These are phyloP conservation scores for Araneus ventricosus DNA, from an alignment of 1,140 invertebrate genomes.

Conservation along the genomic window DNA sequence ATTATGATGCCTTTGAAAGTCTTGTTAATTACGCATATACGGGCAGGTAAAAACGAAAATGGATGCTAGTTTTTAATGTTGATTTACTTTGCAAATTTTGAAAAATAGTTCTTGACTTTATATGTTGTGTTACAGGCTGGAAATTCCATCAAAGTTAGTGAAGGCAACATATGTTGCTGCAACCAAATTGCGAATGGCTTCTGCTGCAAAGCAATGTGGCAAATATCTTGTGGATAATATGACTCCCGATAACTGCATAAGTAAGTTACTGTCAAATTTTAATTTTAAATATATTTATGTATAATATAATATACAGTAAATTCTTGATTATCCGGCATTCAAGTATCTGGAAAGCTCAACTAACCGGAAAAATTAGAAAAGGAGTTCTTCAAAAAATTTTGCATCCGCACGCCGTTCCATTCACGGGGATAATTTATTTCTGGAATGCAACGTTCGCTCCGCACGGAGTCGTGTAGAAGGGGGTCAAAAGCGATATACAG, in stretches of 20 bases:
- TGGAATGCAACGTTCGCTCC: too few relatives aligned
- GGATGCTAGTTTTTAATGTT: neutral
- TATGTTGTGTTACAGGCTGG: conserved; percentile 81
- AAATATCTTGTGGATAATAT: conserved; percentile 86
- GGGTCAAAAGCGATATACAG: too few relatives aligned
- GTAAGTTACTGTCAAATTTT: conserved; percentile 75
- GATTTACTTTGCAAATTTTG: neutral
- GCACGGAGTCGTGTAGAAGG: too few relatives aligned
- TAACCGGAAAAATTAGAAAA: too few relatives aligned
- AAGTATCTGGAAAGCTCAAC: too few relatives aligned
- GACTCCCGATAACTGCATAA: conserved; percentile 86
- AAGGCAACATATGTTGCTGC: conserved; percentile 88
- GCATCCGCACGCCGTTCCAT: too few relatives aligned
- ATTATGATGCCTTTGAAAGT: conserved; percentile 85
- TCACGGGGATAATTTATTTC: too few relatives aligned
- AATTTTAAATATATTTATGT: too few relatives aligned
- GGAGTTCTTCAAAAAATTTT: too few relatives aligned
- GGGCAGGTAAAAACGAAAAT: conserved; percentile 81
- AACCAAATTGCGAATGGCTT: conserved; percentile 85
- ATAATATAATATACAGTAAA: too few relatives aligned
- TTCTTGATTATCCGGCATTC: too few relatives aligned
- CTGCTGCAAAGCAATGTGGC: conserved; percentile 86
- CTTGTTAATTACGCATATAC: conserved; percentile 92
- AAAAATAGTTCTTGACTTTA: neutral
- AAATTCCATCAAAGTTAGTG: conserved; percentile 83